phyloP scores from a whole-genome alignment of 2,797 vertebrate species.

The Sebastes hubbsi region DNA sequence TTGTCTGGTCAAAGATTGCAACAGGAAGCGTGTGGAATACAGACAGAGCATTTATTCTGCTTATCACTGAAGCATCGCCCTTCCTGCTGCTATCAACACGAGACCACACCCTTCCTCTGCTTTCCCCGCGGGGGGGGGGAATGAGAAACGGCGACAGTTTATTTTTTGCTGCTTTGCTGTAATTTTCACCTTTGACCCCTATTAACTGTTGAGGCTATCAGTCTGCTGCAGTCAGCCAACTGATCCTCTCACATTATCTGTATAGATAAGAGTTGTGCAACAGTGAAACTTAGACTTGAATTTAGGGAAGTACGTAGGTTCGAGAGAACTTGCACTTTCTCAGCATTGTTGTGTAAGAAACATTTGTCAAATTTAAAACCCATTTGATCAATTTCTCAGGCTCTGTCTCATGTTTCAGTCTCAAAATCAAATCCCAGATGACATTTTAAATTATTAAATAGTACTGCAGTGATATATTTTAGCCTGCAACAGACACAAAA shows the following conservation, averaged over 20 bases:
- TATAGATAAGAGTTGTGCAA: background rate
- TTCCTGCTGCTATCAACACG: slow-evolving; percentile 16
- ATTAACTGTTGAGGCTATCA: background rate
- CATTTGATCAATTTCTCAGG: background rate
- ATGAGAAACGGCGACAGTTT: background rate
- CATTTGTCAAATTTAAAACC: background rate
- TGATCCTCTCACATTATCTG: background rate
- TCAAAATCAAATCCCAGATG: background rate
- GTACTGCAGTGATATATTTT: background rate
- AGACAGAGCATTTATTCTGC: background rate
- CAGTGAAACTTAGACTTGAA: background rate
- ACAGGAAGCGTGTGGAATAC: slow-evolving; percentile 20
- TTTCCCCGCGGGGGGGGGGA: background rate
- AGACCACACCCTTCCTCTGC: slow-evolving; percentile 60
- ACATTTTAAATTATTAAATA: background rate
- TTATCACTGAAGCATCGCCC: slow-evolving; percentile 23
- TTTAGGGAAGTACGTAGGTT: background rate
- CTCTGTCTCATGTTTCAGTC: background rate
- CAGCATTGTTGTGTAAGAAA: background rate
- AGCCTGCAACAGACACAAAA: background rate
- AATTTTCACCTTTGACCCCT: background rate
- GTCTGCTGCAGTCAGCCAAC: background rate
- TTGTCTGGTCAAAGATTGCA: background rate
- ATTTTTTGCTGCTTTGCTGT: background rate
- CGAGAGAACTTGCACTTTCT: background rate